Percentiles rank a stretch among this genome's conserved stretches.
phyloP scores from a whole-genome alignment of 2,888 invertebrate genomes.

The Drosophila neonasuta region DNA sequence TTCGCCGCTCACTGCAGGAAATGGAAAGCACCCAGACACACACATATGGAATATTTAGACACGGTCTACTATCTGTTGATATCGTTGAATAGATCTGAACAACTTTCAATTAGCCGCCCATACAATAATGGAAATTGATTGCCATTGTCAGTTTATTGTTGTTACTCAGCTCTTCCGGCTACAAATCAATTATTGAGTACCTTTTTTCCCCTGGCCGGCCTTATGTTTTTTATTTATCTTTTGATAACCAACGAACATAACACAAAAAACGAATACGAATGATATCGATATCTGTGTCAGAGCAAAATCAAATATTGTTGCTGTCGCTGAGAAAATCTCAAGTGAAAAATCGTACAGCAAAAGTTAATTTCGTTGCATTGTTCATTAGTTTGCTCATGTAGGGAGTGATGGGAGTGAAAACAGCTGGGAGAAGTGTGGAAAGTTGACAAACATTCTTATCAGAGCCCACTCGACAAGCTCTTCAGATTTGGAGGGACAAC shows the following conservation, averaged over 20 bases:
- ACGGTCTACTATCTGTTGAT: slow-evolving; percentile 27
- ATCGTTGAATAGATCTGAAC: slow-evolving; percentile 39
- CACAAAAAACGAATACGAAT: slow-evolving; percentile 1
- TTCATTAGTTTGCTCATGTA: slow-evolving; percentile 10
- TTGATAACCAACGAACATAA: slow-evolving; percentile 13
- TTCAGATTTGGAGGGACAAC: slow-evolving; percentile 14
- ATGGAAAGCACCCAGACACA: slow-evolving; percentile 19
- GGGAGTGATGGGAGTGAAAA: background rate
- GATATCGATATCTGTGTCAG: slow-evolving; percentile 44
- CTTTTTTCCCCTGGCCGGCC: slow-evolving; percentile 7
- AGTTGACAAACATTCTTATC: slow-evolving; percentile 64
- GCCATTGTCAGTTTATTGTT: slow-evolving; percentile 65
- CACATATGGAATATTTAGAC: background rate
- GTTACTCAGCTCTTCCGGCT: slow-evolving; percentile 44
- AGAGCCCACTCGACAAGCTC: slow-evolving; percentile 25
- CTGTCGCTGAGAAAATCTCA: slow-evolving; percentile 30
- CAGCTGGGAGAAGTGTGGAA: slow-evolving; percentile 1
- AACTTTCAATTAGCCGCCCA: slow-evolving; percentile 68
- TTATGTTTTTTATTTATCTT: slow-evolving; percentile 33
- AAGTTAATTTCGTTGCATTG: slow-evolving; percentile 66
- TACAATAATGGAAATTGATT: slow-evolving; percentile 72
- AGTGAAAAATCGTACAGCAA: slow-evolving; percentile 45
- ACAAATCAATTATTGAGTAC: slow-evolving; percentile 66
- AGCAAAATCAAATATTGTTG: slow-evolving; percentile 43
- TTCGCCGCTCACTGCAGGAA: slow-evolving; percentile 43